Percentiles rank a stretch among this genome's conserved stretches.
Evolutionary conservation across 2,888 invertebrate genomes (phyloP).

Genomic region (Campopleginae sp.): DNA sequence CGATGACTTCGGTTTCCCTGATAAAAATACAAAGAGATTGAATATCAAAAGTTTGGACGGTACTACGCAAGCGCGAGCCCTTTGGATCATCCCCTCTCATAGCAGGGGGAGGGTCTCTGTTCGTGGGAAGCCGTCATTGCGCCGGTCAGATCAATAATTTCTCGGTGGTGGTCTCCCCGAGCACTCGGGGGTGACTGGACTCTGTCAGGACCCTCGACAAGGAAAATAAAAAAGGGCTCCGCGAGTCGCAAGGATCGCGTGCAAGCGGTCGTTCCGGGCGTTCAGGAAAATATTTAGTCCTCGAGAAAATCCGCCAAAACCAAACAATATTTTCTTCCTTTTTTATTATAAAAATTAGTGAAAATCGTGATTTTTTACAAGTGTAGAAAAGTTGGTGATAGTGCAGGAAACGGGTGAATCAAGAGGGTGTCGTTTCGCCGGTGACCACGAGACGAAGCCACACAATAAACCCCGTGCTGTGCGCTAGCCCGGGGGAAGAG

Average conservation of each 20-base stretch:
- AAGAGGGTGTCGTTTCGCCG: constrained; percentile 29
- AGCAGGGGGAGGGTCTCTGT: constrained; percentile 4
- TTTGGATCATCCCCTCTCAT: constrained; percentile 56
- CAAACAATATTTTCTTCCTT: background rate
- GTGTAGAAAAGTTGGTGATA: background rate
- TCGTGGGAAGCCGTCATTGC: constrained; percentile 61
- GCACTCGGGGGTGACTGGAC: constrained; percentile 50
- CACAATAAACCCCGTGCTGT: constrained; percentile 32
- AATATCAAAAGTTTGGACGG: constrained; percentile 67
- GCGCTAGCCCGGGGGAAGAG: background rate
- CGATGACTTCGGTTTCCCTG: background rate
- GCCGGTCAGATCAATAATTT: constrained; percentile 74
- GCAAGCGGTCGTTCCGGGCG: background rate
- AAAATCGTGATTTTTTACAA: background rate
- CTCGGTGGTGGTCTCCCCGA: constrained; percentile 59
- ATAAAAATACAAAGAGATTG: constrained; percentile 17
- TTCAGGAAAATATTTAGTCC: background rate
- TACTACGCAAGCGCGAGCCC: constrained; percentile 73
- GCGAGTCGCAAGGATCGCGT: constrained; percentile 2
- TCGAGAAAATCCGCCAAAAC: background rate
- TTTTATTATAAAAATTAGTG: background rate
- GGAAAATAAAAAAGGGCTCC: constrained; percentile 15
- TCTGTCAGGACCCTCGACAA: constrained; percentile 41
- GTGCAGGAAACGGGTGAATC: background rate
- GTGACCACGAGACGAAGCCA: constrained; percentile 31